phyloP scores from a whole-genome alignment of 1,140 invertebrate species.

The Drosophila littoralis region DNA sequence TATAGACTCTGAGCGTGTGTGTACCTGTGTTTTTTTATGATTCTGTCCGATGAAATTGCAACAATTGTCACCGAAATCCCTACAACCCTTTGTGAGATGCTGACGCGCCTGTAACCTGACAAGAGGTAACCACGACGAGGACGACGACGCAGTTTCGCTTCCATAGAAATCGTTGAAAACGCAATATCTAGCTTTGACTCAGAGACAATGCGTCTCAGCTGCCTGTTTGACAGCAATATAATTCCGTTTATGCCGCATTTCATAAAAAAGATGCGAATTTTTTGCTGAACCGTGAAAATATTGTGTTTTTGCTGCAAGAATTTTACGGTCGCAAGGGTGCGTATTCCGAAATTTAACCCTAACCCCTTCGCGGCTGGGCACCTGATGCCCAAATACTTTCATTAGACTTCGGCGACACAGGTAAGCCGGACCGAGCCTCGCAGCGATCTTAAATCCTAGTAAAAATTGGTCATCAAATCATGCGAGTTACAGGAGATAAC shows the following conservation, averaged over 20 bases:
- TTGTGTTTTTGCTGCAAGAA: slow-evolving; percentile 69
- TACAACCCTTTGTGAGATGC: slow-evolving; percentile 66
- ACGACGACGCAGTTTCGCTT: slow-evolving; percentile 48
- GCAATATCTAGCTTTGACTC: not conserved
- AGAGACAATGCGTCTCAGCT: slow-evolving; percentile 67
- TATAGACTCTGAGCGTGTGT: not conserved
- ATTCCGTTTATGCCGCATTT: slow-evolving; percentile 81
- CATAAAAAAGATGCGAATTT: slow-evolving; percentile 68
- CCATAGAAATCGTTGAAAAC: slow-evolving; percentile 54
- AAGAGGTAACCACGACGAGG: not conserved
- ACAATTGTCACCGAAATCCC: slow-evolving; percentile 66
- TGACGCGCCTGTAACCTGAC: slow-evolving; percentile 62
- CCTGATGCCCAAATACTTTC: slow-evolving; percentile 57
- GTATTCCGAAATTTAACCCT: slow-evolving; percentile 38
- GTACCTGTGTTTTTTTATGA: slow-evolving; percentile 55
- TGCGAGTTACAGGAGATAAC: slow-evolving; percentile 2
- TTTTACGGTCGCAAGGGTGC: slow-evolving; percentile 62
- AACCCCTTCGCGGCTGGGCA: slow-evolving; percentile 62
- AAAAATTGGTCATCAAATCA: slow-evolving; percentile 15
- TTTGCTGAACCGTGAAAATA: slow-evolving; percentile 59
- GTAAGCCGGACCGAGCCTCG: slow-evolving; percentile 12
- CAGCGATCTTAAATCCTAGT: not conserved
- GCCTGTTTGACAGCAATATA: slow-evolving; percentile 75
- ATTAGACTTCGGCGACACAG: not conserved
- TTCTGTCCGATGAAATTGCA: slow-evolving; percentile 62